Base-by-base conservation (phyloP, 2,113 vertebrate genomes). In the Chamaetylas fuelleborni region DNA sequence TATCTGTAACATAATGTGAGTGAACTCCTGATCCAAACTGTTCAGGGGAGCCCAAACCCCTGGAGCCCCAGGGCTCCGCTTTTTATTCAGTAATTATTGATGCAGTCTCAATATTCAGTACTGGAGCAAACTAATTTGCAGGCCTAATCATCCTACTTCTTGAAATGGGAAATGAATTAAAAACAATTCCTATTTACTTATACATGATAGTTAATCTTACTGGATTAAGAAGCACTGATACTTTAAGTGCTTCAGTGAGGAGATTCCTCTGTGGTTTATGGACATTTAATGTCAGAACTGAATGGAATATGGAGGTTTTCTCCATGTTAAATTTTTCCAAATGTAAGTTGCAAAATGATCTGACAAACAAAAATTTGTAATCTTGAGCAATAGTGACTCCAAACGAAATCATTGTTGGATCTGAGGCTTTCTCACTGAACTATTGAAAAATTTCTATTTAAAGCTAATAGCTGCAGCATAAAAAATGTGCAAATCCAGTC, bases 11-110 rank as follows among this genome's bases (percentile, higher is more conserved):
- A 36, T 62, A 82, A 91, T 88, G 87, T 83, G 71, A 86, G 60
- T 58, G 64, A 90, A 90, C 81, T 80, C 74, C 61, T 85, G 90
- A 94, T 92, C 78, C 67, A 92, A 71, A 90, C 54, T 20, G 1
- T 87, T 91, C 58, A 87, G 61, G 60, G 80, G 29, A 97, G 58
- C 65, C 47, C 76, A 93, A 83, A 96, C 62, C 33, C 54, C 76
- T 78, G 50, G 43, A 83, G 95, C 62, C 33, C 54, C 76, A 81
- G 50, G 43, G 50, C 76, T 93, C 67, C 31, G 67, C n/a, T 88
- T 88, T 95, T 96, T 73, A 38, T 88, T 94, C 72, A 78, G 82
- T 83, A 90, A 81, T 95, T 90, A 94, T 94, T 93, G 76, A 88
- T 94, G 76, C 45, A 78, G 38, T 54, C 76, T 92, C 64, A 88